phyloP scores from a whole-genome alignment of 2,888 invertebrate species.

The Leptinotarsa rubiginosa region DNA sequence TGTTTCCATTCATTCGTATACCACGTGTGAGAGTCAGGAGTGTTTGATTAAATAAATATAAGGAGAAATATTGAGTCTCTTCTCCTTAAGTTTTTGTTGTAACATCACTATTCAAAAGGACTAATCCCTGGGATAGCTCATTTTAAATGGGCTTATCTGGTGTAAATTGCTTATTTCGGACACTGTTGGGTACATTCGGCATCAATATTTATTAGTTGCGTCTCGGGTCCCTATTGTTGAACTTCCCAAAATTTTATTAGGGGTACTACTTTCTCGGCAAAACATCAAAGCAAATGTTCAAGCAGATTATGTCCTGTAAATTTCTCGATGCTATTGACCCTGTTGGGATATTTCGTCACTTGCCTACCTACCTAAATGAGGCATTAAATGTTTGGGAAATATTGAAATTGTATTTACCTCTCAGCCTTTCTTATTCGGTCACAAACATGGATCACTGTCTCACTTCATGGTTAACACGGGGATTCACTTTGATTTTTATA shows the following conservation, averaged over 20 bases:
- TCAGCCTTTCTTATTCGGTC: background rate
- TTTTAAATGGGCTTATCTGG: slow-evolving; percentile 16
- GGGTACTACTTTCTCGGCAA: slow-evolving; percentile 44
- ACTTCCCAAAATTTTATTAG: slow-evolving; percentile 44
- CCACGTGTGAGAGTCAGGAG: too few species aligned
- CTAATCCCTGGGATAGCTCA: background rate
- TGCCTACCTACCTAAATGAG: slow-evolving; percentile 29
- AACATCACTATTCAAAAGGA: background rate
- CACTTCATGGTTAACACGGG: background rate
- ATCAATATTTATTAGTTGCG: slow-evolving; percentile 38
- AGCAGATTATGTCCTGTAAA: slow-evolving; percentile 37
- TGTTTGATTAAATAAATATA: too few species aligned
- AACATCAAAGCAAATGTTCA: slow-evolving; percentile 39
- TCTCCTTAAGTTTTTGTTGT: too few species aligned
- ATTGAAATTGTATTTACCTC: slow-evolving; percentile 7
- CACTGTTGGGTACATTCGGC: slow-evolving; percentile 34
- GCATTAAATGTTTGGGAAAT: slow-evolving; percentile 16
- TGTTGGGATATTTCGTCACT: slow-evolving; percentile 26
- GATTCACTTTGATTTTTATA: too few species aligned
- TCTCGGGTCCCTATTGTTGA: slow-evolving; percentile 31
- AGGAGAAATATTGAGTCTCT: too few species aligned
- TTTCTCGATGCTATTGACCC: slow-evolving; percentile 25
- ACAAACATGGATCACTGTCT: background rate
- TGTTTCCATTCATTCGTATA: too few species aligned
- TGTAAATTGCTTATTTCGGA: slow-evolving; percentile 26